Evolutionary conservation across 2,113 vertebrate species (phyloP).

Genomic region (Atrichornis clamosus): DNA sequence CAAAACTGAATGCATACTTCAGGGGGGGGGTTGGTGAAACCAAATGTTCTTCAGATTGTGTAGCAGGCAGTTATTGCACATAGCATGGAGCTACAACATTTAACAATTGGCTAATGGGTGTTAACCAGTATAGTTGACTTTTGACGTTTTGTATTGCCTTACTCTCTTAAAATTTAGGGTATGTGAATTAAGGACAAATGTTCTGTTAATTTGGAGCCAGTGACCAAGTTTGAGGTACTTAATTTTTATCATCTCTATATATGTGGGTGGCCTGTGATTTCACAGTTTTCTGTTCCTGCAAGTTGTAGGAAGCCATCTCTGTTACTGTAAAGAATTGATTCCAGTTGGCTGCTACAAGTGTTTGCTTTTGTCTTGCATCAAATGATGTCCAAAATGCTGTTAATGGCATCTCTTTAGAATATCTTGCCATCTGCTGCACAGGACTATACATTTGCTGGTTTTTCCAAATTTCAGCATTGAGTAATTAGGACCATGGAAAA

Average conservation of each 20-base stretch:
- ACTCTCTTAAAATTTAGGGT: background rate
- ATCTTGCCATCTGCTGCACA: slow-evolving; percentile 15
- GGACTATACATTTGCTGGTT: background rate
- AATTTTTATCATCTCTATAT: background rate
- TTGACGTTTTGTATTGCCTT: background rate
- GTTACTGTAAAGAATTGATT: background rate
- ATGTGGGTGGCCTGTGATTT: background rate
- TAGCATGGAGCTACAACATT: background rate
- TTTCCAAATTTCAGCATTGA: background rate
- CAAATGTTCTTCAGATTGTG: background rate
- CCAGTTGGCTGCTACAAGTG: slow-evolving; percentile 11
- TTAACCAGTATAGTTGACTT: background rate
- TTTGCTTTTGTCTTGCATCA: slow-evolving; percentile 6
- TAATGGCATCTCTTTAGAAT: slow-evolving; percentile 4
- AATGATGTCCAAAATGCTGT: background rate
- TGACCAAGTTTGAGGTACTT: background rate
- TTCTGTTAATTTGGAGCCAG: background rate
- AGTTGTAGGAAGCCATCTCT: background rate
- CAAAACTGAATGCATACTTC: background rate
- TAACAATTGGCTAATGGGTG: background rate
- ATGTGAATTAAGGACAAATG: background rate
- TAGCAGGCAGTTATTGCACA: background rate
- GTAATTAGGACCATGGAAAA: slow-evolving; percentile 51
- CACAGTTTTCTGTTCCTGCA: background rate
- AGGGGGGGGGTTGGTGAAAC: background rate